Evolutionary conservation across 2,888 invertebrate genomes (phyloP), one percentile per base, ranked within the genome.

Genomic region (Amphipoea lucens): DNA sequence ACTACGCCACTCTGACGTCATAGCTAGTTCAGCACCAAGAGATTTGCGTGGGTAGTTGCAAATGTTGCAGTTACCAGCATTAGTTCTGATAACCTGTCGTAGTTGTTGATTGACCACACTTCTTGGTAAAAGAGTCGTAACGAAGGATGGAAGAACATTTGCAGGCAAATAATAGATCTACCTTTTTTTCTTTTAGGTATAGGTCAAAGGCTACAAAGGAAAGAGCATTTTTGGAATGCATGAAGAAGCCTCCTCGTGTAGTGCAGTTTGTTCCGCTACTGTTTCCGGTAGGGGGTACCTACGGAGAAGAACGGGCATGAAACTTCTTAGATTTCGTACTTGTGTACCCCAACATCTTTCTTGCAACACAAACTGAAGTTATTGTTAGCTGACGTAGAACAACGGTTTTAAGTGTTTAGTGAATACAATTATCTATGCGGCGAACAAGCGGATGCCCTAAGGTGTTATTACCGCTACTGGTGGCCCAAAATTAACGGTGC

Each of bases 401-500:
- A 75, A 79, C 81, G 20, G 66, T 62, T 71, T 51, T 42, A 82
- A 29, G 17, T 63, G 57, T 66, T 72, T 60, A 82, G 36, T 85
- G 40, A 70, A 71, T 74, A 71, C 40, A 77, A 69, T 74, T 84
- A 84, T 84, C 71, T 84, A 77, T 54, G 67, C 72, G 7, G 48
- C 45, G 72, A 40, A 74, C 42, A 65, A 45, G 6, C 72, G 68
- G 66, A 86, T 72, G 63, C 65, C 74, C 65, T 23, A 65, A 42
- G 74, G 68, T 69, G 62, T 69, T 66, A 72, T 83, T 74, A 83
- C 60, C n/a, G 63, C 62, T 67, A 66, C 65, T 12, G 69, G 42
- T 66, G 42, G 62, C 57, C 83, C 66, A 66, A 82, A 83, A 83
- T 75, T 69, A 86, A 86, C 69, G 63, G 80, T 74, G n/a, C 42